phyloP scores from a whole-genome alignment of 2,888 invertebrate species.

The Chymomyza amoena region DNA sequence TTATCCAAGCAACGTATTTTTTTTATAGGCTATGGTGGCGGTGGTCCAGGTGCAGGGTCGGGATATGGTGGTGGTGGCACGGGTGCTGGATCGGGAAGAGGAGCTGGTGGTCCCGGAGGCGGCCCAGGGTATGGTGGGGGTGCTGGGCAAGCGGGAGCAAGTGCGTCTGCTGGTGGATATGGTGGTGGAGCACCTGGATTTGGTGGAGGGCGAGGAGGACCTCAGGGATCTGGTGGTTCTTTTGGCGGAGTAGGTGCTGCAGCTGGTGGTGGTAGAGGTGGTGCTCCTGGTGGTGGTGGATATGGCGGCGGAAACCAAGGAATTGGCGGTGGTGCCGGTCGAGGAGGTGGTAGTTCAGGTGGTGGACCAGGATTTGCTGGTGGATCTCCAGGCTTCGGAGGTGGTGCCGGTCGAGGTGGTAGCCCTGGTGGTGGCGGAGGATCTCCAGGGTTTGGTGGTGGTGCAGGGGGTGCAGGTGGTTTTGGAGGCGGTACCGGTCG shows the following conservation, averaged over 20 bases:
- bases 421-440: slow-evolving; percentile 53
- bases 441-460: no score
- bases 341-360: slow-evolving; percentile 13
- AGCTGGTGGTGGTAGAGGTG: neutral
- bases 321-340: slow-evolving; percentile 26
- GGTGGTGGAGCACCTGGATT: slow-evolving; percentile 44
- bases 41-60: slow-evolving; percentile 36
- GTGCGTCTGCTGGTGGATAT: slow-evolving; percentile 15
- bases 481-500: slow-evolving; percentile 40
- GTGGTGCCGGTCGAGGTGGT: slow-evolving; percentile 55
- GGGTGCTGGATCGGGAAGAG: slow-evolving; percentile 30
- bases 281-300: slow-evolving; percentile 40
- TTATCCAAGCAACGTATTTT: neutral
- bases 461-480: slow-evolving; percentile 16
- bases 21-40: slow-evolving; percentile 35
- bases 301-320: slow-evolving; percentile 9
- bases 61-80: slow-evolving; percentile 49
- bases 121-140: slow-evolving; percentile 16
- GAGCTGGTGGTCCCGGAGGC: slow-evolving; percentile 14
- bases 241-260: slow-evolving; percentile 56
- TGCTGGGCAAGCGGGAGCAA: slow-evolving; percentile 9
- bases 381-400: slow-evolving; percentile 55
- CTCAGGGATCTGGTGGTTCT: slow-evolving; percentile 26
- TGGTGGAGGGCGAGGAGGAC: slow-evolving; percentile 53
- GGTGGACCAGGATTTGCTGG: slow-evolving; percentile 23